phyloP scores from a whole-genome alignment of 2,113 vertebrate species.

The Speoplatyrhinus poulsoni region DNA sequence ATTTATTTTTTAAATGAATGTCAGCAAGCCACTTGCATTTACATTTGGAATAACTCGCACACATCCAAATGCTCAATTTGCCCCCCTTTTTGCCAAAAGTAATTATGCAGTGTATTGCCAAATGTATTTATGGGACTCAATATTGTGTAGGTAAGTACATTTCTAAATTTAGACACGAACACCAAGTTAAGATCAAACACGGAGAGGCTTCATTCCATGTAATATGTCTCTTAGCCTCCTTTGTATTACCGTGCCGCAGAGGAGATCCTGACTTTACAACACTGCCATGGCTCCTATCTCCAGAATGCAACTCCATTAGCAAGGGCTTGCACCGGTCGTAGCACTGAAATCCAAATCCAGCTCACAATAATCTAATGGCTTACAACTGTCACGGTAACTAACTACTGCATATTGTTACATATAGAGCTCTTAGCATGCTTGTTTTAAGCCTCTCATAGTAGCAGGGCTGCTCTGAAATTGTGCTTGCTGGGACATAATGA shows the following conservation, averaged over 20 bases:
- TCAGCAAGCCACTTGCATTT: slow-evolving; percentile 57
- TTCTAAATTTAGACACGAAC: slow-evolving; percentile 59
- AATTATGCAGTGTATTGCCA: slow-evolving; percentile 66
- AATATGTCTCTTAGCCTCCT: slow-evolving; percentile 40
- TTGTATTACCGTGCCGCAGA: slow-evolving; percentile 44
- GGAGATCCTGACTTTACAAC: slow-evolving; percentile 51
- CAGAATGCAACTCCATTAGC: slow-evolving; percentile 30
- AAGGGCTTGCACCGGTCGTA: slow-evolving; percentile 24
- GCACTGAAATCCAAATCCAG: background rate
- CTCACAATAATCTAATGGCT: slow-evolving; percentile 35
- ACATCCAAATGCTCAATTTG: slow-evolving; percentile 58
- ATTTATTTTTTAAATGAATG: slow-evolving; percentile 49
- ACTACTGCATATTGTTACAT: slow-evolving; percentile 38
- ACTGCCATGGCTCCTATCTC: slow-evolving; percentile 55
- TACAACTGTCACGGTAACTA: slow-evolving; percentile 24
- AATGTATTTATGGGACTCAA: slow-evolving; percentile 73
- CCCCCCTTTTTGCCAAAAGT: slow-evolving; percentile 58
- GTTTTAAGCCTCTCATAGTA: slow-evolving; percentile 61
- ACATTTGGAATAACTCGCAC: slow-evolving; percentile 62
- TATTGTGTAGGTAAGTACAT: slow-evolving; percentile 71
- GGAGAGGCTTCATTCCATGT: background rate
- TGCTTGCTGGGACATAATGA: slow-evolving; percentile 43
- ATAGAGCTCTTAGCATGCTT: slow-evolving; percentile 57
- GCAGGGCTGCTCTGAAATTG: slow-evolving; percentile 61
- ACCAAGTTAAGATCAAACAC: slow-evolving; percentile 40